Percentiles rank a stretch among this genome's conserved stretches.
These are phyloP conservation scores for Chaenocephalus aceratus DNA, from an alignment of 2,113 vertebrate species.

Conservation along the genomic window DNA sequence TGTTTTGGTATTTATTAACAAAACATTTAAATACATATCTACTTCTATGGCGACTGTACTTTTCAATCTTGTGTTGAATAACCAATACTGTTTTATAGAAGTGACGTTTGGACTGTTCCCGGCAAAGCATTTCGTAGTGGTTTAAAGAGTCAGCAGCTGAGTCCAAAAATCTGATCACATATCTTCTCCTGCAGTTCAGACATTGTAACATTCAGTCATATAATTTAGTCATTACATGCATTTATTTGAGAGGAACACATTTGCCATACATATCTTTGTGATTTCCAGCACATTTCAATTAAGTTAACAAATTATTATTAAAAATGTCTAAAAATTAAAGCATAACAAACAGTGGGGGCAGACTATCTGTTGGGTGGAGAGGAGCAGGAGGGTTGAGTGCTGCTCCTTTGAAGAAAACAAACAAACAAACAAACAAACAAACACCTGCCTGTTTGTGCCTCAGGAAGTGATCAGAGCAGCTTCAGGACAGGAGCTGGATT, in stretches of 20 bases:
- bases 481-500: conserved; percentile 11
- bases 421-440: conserved; percentile 12
- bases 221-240: conserved; percentile 83
- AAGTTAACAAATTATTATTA: conserved; percentile 84
- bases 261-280: conserved; percentile 85
- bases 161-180: not conserved
- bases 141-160: too few species aligned
- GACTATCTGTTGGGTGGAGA: conserved; percentile 55
- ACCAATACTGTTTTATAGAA: not conserved
- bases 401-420: conserved; percentile 24
- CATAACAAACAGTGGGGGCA: conserved; percentile 80
- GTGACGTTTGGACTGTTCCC: not conserved
- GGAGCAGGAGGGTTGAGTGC: conserved; percentile 34
- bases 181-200: not conserved
- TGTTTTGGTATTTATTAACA: not conserved
- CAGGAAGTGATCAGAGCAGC: not conserved
- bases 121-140: too few species aligned
- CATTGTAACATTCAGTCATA: conserved; percentile 62
- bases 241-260: conserved; percentile 86
- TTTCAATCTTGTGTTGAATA: not conserved
- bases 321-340: conserved; percentile 86
- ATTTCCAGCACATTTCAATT: conserved; percentile 86
- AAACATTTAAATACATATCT: not conserved
- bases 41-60: not conserved
- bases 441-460: conserved; percentile 16